These are phyloP conservation scores for Rhynchotus rufescens DNA, from an alignment of 2,797 vertebrate genomes.

Conservation along the genomic window DNA sequence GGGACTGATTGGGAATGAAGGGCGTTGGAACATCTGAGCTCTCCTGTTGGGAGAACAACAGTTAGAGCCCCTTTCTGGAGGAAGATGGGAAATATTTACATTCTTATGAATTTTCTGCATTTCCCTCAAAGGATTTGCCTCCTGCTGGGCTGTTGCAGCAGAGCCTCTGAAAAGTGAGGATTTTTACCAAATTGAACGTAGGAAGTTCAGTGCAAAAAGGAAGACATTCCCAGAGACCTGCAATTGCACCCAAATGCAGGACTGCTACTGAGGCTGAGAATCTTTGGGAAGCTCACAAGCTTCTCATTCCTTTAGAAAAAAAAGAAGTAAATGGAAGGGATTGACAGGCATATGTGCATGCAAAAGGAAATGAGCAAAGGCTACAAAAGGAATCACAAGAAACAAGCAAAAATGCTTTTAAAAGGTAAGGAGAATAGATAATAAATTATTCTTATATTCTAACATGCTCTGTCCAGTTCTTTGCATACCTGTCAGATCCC, in stretches of 20 bases:
- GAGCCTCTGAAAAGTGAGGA: not conserved
- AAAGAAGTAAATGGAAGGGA: not conserved
- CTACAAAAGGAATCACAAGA: not conserved
- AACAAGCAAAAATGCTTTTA: not conserved
- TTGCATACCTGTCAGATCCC: constrained; percentile 94
- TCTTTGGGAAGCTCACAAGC: not conserved
- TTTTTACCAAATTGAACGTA: not conserved
- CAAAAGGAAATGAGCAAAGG: not conserved
- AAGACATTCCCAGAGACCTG: not conserved
- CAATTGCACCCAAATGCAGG: not conserved
- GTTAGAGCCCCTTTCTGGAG: not conserved
- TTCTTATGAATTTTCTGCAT: not conserved
- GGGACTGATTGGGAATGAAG: not conserved
- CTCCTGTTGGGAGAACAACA: not conserved
- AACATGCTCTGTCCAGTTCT: not conserved
- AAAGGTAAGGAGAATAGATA: not conserved
- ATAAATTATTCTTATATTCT: not conserved
- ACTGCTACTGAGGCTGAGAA: not conserved
- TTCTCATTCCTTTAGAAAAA: not conserved
- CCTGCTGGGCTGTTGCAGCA: not conserved
- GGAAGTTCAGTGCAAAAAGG: not conserved
- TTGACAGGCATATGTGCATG: not conserved
- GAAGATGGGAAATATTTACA: not conserved
- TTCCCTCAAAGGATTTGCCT: not conserved
- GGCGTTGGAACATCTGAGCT: not conserved